Evolutionary conservation across 2,888 invertebrate species (phyloP).

Genomic region (Drosophila multiciliata): DNA sequence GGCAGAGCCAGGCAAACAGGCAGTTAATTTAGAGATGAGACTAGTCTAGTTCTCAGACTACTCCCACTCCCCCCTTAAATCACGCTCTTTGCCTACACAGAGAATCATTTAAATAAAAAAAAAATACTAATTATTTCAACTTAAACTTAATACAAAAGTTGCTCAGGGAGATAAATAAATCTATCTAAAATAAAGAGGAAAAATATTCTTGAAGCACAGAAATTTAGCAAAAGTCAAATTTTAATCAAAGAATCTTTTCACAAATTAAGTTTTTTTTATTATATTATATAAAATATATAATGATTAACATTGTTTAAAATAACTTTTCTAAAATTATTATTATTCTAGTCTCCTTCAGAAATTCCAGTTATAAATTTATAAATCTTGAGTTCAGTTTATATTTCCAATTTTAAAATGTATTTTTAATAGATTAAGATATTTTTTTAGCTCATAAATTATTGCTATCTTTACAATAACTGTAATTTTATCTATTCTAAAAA

Average conservation of each 20-base stretch:
- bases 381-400: background rate
- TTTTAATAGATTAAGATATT: accelerated
- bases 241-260: background rate
- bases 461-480: no score
- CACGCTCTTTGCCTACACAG: slow-evolving; percentile 14
- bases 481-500: background rate
- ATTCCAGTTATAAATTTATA: background rate
- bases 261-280: background rate
- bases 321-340: background rate
- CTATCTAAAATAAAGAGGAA: background rate
- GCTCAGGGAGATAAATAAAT: accelerated
- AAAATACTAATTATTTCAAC: background rate
- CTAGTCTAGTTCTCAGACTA: background rate
- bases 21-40: slow-evolving; percentile 73
- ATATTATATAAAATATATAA: no score
- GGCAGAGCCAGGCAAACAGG: background rate
- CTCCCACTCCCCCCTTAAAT: background rate
- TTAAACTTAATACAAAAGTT: background rate
- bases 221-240: background rate
- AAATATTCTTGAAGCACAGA: no score
- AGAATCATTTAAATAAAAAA: background rate
- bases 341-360: background rate
- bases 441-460: background rate
- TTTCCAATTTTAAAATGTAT: background rate
- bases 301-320: background rate